A percentile compares a stretch with the other conserved stretches of the same genome.
Evolutionary conservation across 2,888 invertebrate species (phyloP).

Genomic region (Gymnocheta viridis): DNA sequence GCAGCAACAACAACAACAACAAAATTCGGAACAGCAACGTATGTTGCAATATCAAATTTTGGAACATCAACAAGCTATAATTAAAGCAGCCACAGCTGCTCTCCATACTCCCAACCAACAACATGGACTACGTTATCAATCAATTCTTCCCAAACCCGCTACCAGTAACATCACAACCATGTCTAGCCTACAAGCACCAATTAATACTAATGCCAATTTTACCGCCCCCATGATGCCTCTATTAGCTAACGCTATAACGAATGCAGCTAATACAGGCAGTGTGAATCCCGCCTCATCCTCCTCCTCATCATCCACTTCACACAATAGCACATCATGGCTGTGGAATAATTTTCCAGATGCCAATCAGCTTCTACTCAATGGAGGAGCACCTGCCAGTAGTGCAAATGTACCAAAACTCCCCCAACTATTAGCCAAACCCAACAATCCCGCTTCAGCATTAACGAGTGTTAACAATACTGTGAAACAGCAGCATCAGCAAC

Average conservation of each 20-base stretch:
- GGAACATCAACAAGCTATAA: constrained; percentile 71
- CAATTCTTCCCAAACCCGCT: constrained; percentile 71
- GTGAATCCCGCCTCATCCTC: constrained; percentile 66
- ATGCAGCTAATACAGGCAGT: constrained; percentile 63
- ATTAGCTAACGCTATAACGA: constrained; percentile 73
- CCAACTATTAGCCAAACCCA: constrained; percentile 70
- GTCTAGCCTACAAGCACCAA: constrained; percentile 56
- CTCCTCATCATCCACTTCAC: constrained; percentile 61
- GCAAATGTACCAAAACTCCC: constrained; percentile 68
- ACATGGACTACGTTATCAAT: constrained; percentile 64
- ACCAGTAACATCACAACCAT: constrained; percentile 56
- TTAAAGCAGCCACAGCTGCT: constrained; percentile 66
- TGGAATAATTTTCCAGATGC: constrained; percentile 80
- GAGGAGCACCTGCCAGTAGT: constrained; percentile 60
- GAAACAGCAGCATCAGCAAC: constrained; percentile 73
- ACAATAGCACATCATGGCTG: constrained; percentile 73
- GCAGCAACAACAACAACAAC: constrained; percentile 66
- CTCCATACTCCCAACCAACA: constrained; percentile 46
- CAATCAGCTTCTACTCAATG: constrained; percentile 78
- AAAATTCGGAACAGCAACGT: constrained; percentile 69
- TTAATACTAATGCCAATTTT: constrained; percentile 62
- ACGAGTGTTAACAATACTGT: constrained; percentile 74
- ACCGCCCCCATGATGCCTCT: constrained; percentile 73
- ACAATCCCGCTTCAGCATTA: constrained; percentile 76
- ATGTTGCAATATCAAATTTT: constrained; percentile 75